Conservation (phyloP, 1,140 invertebrate species). For the Alviniconcha marisindica region DNA sequence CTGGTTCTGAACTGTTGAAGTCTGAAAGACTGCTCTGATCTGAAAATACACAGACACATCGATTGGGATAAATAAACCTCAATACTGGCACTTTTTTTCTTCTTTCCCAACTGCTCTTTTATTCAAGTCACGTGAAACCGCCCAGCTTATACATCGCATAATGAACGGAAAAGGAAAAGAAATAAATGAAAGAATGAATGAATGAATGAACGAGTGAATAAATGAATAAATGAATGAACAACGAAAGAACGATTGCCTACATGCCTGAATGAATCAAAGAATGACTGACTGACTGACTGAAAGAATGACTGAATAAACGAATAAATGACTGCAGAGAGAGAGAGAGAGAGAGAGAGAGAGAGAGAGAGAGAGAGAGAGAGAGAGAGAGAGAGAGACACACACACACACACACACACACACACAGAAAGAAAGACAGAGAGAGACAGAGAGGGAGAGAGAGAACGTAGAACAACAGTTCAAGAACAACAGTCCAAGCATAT, state of each 20-base stretch:
- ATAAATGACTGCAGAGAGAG: neutral
- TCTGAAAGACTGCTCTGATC: conserved; percentile 61
- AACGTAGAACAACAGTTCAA: neutral
- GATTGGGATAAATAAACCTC: too few species aligned
- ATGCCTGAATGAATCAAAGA: too few species aligned
- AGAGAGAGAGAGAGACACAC: conserved; percentile 18
- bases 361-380: conserved; percentile 29
- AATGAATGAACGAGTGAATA: neutral
- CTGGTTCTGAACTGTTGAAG: conserved; percentile 53
- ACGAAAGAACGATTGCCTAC: neutral
- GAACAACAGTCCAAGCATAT: too few species aligned
- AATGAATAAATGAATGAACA: neutral
- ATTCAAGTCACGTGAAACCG: too few species aligned
- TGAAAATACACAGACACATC: conserved; percentile 45
- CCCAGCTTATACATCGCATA: too few species aligned
- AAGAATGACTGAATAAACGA: neutral
- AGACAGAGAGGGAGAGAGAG: neutral
- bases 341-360: conserved; percentile 25
- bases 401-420: neutral
- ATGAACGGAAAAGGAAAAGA: too few species aligned
- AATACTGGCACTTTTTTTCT: too few species aligned
- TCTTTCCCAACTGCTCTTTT: too few species aligned
- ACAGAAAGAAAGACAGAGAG: neutral
- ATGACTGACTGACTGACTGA: neutral
- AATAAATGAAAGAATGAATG: too few species aligned